Evolutionary conservation across 2,797 vertebrate species (phyloP).

Genomic region (Toxotes lorentzi): DNA sequence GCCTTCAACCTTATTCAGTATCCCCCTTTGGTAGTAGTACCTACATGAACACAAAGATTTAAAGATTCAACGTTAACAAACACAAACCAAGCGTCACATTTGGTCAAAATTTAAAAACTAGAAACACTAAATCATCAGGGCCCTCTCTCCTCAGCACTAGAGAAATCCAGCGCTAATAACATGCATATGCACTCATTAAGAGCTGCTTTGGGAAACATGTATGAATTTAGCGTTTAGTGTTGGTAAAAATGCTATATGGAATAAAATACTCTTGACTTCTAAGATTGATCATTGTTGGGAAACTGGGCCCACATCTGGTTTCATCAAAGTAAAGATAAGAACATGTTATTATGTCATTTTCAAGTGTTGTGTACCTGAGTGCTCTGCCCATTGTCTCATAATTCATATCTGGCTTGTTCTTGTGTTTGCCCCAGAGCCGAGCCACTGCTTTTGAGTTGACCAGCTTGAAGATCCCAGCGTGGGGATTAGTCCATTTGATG

Average conservation of each 20-base stretch:
- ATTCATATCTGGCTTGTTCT: slow-evolving; percentile 99
- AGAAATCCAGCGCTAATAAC: background rate
- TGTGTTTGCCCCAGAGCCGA: slow-evolving; percentile 96
- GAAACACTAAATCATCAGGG: background rate
- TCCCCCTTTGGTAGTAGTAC: slow-evolving; percentile 99
- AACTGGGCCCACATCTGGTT: background rate
- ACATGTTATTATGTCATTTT: background rate
- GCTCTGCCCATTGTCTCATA: slow-evolving; percentile 99
- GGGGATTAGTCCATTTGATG: slow-evolving; percentile 97
- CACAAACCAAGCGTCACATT: background rate
- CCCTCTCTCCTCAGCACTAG: background rate
- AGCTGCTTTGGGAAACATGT: background rate
- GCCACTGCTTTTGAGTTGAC: slow-evolving; percentile 98
- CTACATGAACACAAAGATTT: slow-evolving; percentile 74
- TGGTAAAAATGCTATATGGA: background rate
- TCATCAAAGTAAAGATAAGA: background rate
- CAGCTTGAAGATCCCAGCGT: slow-evolving; percentile 96
- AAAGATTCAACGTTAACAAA: slow-evolving; percentile 12
- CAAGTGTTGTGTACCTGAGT: slow-evolving; percentile 87
- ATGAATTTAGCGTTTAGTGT: background rate
- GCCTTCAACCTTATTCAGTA: slow-evolving; percentile 98
- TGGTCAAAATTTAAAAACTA: background rate
- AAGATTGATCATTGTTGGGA: no score
- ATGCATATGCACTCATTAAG: background rate
- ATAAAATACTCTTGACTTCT: background rate